These are phyloP conservation scores for Aspidoscelis tigris DNA, from an alignment of 2,113 vertebrate genomes.

Conservation along the genomic window DNA sequence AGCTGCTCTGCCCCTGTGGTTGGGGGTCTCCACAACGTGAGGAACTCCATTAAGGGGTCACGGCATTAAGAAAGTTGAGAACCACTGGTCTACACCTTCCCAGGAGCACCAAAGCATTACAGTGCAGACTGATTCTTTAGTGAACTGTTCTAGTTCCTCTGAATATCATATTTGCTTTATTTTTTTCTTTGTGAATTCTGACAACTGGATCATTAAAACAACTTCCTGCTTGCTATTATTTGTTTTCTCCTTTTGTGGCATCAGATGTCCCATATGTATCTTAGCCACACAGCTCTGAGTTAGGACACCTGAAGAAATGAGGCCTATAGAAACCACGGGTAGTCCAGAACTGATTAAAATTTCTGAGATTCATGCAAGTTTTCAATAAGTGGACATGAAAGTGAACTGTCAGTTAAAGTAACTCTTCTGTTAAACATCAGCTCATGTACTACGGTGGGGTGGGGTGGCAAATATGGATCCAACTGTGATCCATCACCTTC, in stretches of 20 bases:
- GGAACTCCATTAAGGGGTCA: too few species aligned
- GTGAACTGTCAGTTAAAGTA: not conserved
- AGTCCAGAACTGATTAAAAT: conserved; percentile 39
- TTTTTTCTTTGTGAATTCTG: conserved; percentile 7
- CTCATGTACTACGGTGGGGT: too few species aligned
- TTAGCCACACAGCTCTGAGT: conserved; percentile 63
- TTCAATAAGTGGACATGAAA: conserved; percentile 27
- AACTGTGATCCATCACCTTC: too few species aligned
- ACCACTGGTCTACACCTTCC: not conserved
- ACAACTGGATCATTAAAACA: conserved; percentile 18
- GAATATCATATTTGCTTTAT: not conserved
- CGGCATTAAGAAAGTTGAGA: too few species aligned
- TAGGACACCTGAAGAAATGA: conserved; percentile 67
- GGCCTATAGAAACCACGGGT: conserved; percentile 37
- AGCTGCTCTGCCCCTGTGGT: too few species aligned
- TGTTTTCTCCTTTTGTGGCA: conserved; percentile 39
- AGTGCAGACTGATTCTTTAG: not conserved
- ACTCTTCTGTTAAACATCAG: not conserved
- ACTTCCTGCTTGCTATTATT: not conserved
- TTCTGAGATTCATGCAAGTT: not conserved
- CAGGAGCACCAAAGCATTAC: not conserved
- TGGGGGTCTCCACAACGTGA: too few species aligned
- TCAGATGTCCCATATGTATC: conserved; percentile 31
- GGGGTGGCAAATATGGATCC: too few species aligned
- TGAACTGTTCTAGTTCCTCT: conserved; percentile 3